A percentile compares a stretch with the other conserved stretches of the same genome.
Conservation (phyloP, 2,888 invertebrate genomes). For the Bugulina stolonifera region DNA sequence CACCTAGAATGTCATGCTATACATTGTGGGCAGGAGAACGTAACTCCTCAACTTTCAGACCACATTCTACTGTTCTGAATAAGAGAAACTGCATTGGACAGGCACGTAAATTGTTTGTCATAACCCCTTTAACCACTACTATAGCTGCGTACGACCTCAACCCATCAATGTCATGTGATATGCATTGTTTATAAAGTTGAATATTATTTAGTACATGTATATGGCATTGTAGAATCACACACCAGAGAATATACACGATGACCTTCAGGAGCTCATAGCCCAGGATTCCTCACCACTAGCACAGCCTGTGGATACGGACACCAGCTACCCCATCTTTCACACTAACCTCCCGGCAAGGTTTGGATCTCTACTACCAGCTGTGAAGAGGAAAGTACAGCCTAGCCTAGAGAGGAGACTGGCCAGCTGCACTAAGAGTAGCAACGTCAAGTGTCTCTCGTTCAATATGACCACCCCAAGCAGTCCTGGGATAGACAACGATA, state of each 20-base stretch:
- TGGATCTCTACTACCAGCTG: background rate
- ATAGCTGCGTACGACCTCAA: too few species aligned
- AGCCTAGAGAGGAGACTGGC: background rate
- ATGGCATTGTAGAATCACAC: constrained; percentile 26
- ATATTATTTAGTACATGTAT: too few species aligned
- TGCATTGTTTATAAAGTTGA: too few species aligned
- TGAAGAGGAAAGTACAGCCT: background rate
- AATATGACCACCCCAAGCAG: background rate
- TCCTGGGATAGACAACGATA: constrained; percentile 20
- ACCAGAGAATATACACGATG: constrained; percentile 22
- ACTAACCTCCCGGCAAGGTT: background rate
- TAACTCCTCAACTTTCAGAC: too few species aligned
- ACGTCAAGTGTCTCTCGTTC: constrained; percentile 17
- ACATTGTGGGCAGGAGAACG: too few species aligned
- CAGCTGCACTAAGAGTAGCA: background rate
- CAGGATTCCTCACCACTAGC: constrained; percentile 13
- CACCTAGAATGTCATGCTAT: too few species aligned
- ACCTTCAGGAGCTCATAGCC: constrained; percentile 22
- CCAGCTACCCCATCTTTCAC: background rate
- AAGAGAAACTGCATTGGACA: too few species aligned
- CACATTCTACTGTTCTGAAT: too few species aligned
- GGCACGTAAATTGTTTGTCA: too few species aligned
- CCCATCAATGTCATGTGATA: too few species aligned
- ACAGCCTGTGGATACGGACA: background rate
- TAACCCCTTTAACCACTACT: too few species aligned